These are phyloP conservation scores for Formica selysi DNA, from an alignment of 1,140 invertebrate species.

Conservation along the genomic window DNA sequence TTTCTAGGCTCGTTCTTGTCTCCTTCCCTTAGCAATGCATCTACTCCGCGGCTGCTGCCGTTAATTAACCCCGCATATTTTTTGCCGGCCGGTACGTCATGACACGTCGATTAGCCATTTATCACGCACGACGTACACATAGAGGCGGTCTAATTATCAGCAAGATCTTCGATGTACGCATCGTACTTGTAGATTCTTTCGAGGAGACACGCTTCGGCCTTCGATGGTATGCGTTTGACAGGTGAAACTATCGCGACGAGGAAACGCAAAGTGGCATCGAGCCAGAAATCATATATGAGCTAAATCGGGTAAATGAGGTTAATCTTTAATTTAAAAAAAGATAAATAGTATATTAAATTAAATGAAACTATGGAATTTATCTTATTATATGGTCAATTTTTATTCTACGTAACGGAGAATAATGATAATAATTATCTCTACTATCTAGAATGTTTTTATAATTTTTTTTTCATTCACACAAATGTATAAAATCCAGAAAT, in stretches of 20 bases:
- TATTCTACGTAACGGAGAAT: background rate
- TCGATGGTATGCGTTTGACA: slow-evolving; percentile 6
- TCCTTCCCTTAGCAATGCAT: background rate
- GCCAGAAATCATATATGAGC: background rate
- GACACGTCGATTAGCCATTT: slow-evolving; percentile 61
- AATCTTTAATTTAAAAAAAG: background rate
- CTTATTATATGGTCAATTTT: background rate
- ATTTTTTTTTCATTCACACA: background rate
- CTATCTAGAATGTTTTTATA: background rate
- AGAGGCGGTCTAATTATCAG: slow-evolving; percentile 69
- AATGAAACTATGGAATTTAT: background rate
- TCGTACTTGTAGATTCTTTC: slow-evolving; percentile 16
- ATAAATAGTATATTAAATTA: background rate
- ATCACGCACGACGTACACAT: slow-evolving; percentile 61
- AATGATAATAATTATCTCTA: background rate
- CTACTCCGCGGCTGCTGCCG: slow-evolving; percentile 35
- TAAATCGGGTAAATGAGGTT: background rate
- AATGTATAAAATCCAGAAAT: background rate
- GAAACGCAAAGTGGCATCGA: slow-evolving; percentile 15
- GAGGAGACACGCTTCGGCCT: background rate
- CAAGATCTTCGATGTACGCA: slow-evolving; percentile 16
- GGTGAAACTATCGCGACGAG: background rate
- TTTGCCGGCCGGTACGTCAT: slow-evolving; percentile 35
- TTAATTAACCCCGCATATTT: slow-evolving; percentile 70
- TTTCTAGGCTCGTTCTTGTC: slow-evolving; percentile 3